phyloP scores from a whole-genome alignment of 2,113 vertebrate species.

The Poicephalus meyeri region DNA sequence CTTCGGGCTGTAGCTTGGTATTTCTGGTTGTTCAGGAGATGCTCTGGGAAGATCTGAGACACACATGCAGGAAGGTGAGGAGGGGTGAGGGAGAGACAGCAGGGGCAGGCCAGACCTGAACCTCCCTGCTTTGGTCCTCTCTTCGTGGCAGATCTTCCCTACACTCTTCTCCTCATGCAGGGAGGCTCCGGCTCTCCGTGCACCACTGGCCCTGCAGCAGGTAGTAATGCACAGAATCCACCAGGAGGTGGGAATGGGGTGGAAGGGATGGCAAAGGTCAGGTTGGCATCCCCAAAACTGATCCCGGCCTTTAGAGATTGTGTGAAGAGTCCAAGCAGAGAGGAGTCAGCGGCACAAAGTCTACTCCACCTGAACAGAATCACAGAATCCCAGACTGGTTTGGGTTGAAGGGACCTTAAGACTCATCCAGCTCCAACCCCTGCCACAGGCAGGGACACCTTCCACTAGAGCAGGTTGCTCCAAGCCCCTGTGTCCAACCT shows the following conservation, averaged over 20 bases:
- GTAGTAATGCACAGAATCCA: not conserved
- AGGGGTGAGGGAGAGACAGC: not conserved
- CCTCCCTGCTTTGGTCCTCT: not conserved
- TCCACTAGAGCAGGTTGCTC: no score
- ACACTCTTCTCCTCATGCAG: rapidly evolving
- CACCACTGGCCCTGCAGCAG: not conserved
- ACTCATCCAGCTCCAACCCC: not conserved
- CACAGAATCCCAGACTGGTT: not conserved
- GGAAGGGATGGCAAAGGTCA: not conserved
- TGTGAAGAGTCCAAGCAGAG: rapidly evolving
- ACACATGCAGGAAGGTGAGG: no score
- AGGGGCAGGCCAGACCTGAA: not conserved
- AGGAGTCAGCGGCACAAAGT: not conserved
- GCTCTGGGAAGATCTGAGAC: not conserved
- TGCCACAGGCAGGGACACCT: not conserved
- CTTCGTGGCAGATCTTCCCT: not conserved
- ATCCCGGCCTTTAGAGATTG: not conserved
- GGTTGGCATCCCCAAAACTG: not conserved
- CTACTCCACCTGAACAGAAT: not conserved
- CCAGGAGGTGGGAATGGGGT: not conserved
- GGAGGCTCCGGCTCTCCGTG: not conserved
- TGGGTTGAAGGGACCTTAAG: not conserved
- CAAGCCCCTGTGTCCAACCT: no score
- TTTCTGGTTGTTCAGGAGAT: not conserved
- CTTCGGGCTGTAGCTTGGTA: rapidly evolving